A percentile compares a stretch with the other conserved stretches of the same genome.
These are phyloP conservation scores for Peromyscus attwateri DNA, from an alignment of 2,797 vertebrate species.

Conservation along the genomic window DNA sequence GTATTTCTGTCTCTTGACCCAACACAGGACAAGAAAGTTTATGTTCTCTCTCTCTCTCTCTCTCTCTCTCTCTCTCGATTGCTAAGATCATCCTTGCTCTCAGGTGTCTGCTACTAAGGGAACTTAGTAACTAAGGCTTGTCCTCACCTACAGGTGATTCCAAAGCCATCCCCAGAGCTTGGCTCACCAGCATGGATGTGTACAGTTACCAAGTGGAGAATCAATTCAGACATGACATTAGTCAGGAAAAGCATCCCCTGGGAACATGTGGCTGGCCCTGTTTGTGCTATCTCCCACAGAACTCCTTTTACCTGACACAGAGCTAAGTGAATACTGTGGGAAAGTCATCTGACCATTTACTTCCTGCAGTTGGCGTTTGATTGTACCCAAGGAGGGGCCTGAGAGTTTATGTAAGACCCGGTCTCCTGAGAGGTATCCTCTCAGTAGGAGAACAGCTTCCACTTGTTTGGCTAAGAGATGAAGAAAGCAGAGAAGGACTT, in stretches of 20 bases:
- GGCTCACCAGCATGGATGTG: background rate
- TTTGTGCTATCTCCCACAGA: slow-evolving; percentile 54
- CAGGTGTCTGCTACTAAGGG: background rate
- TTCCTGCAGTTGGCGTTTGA: slow-evolving; percentile 69
- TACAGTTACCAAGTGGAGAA: slow-evolving; percentile 39
- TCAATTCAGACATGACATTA: background rate
- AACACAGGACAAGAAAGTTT: background rate
- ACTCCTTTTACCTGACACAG: background rate
- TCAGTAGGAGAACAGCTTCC: background rate
- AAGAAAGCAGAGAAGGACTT: background rate
- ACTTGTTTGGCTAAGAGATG: background rate
- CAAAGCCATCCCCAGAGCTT: slow-evolving; percentile 28
- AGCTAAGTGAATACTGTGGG: slow-evolving; percentile 2
- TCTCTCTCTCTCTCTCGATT: too few species aligned
- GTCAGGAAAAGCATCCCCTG: background rate
- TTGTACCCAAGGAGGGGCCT: background rate
- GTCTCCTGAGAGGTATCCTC: slow-evolving; percentile 56
- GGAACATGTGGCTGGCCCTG: slow-evolving; percentile 16
- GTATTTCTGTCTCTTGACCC: background rate
- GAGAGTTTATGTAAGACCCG: background rate
- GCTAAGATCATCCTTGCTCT: background rate
- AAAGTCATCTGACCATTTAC: slow-evolving; percentile 44
- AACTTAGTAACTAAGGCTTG: background rate
- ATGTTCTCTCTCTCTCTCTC: too few species aligned
- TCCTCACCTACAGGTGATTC: background rate